Evolutionary conservation across 2,113 vertebrate genomes (phyloP).

Genomic region (Zonotrichia leucophrys): DNA sequence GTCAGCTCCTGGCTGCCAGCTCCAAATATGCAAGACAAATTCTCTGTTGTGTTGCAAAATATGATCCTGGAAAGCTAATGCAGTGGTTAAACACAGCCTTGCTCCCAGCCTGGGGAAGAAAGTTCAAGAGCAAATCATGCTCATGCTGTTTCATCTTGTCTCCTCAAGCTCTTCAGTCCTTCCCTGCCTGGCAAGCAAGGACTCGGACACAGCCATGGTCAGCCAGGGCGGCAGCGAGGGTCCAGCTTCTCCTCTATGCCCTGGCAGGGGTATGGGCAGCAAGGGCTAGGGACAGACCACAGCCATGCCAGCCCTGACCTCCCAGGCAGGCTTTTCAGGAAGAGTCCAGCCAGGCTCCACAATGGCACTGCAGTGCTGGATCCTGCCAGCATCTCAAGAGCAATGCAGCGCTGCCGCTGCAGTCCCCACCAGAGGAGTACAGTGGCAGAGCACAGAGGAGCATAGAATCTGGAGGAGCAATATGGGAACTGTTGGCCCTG

Average conservation of each 20-base stretch:
- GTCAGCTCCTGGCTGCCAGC: constrained; percentile 15
- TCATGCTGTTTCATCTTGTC: neutral
- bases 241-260: neutral
- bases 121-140: neutral
- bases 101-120: neutral
- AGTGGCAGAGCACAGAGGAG: neutral
- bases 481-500: neutral
- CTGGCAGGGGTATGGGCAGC: neutral
- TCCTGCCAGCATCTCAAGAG: neutral
- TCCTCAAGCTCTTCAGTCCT: neutral
- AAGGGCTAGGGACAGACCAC: neutral
- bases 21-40: constrained; percentile 37
- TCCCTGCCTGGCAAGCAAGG: neutral
- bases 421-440: neutral
- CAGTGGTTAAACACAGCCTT: neutral
- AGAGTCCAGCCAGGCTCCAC: neutral
- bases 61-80: constrained; percentile 55
- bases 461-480: neutral
- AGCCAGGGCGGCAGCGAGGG: neutral
- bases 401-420: accelerated
- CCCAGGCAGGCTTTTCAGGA: neutral
- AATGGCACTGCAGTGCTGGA: neutral
- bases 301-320: neutral
- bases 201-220: neutral
- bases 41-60: constrained; percentile 51